phyloP scores from a whole-genome alignment of 2,888 invertebrate genomes.

The Acleris cristana region DNA sequence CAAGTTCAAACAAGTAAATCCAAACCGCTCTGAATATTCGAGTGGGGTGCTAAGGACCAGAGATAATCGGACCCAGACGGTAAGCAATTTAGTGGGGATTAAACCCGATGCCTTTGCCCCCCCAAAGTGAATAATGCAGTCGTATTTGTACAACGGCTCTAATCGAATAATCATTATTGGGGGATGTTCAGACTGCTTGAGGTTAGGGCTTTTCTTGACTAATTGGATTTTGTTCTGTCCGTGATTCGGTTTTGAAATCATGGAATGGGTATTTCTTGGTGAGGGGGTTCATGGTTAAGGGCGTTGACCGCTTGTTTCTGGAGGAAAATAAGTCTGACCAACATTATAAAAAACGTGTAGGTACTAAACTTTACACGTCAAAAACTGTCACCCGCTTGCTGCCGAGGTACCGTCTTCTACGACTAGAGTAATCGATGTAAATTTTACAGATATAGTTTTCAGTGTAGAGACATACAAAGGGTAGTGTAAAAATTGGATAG shows the following conservation, averaged over 20 bases:
- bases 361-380: too few species aligned
- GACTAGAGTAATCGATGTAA: too few species aligned
- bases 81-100: conserved; percentile 65
- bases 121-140: conserved; percentile 60
- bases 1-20: conserved; percentile 15
- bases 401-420: too few species aligned
- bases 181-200: conserved; percentile 46
- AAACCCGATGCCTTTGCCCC: conserved; percentile 60
- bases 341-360: too few species aligned
- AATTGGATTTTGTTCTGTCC: conserved; percentile 28
- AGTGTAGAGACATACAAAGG: too few species aligned
- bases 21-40: conserved; percentile 53
- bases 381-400: too few species aligned
- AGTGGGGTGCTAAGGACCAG: conserved; percentile 51
- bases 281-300: too few species aligned
- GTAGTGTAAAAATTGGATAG: too few species aligned
- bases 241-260: conserved; percentile 22
- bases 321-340: too few species aligned
- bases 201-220: conserved; percentile 18
- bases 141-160: conserved; percentile 59
- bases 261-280: conserved; percentile 14
- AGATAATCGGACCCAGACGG: conserved; percentile 60
- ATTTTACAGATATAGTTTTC: too few species aligned
- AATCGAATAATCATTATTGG: conserved; percentile 62
- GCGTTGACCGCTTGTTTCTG: too few species aligned